Evolutionary conservation across 2,113 vertebrate species (phyloP).

Genomic region (Rousettus leschenaultii): DNA sequence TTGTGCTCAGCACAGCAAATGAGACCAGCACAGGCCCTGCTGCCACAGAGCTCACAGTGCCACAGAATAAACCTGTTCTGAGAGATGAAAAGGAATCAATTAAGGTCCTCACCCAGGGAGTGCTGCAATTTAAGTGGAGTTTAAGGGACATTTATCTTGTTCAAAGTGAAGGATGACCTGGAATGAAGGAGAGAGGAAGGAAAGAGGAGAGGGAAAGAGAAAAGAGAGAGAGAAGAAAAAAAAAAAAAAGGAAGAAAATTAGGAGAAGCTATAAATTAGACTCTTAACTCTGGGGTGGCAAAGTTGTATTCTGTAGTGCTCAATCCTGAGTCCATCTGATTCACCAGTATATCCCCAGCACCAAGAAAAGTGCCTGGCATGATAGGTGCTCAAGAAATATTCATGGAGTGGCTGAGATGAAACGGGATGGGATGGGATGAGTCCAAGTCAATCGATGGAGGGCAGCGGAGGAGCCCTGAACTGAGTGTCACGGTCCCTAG

Average conservation of each 20-base stretch:
- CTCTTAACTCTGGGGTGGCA: neutral
- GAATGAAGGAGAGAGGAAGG: neutral
- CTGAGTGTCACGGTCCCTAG: neutral
- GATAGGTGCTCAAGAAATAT: neutral
- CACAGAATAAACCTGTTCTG: neutral
- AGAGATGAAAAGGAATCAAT: slow-evolving; percentile 26
- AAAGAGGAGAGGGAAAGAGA: neutral
- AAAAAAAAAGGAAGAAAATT: neutral
- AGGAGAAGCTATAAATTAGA: neutral
- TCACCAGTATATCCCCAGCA: neutral
- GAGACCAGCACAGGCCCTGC: neutral
- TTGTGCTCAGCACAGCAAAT: neutral
- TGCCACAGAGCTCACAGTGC: neutral
- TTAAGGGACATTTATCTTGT: slow-evolving; percentile 27
- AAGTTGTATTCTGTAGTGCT: neutral
- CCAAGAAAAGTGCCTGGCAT: neutral
- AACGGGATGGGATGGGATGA: neutral
- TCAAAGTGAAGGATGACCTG: slow-evolving; percentile 20
- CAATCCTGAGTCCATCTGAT: neutral
- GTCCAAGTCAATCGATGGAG: neutral
- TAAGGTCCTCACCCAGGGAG: neutral
- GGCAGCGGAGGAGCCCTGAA: neutral
- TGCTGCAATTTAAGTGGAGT: neutral
- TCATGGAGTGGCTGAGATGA: neutral
- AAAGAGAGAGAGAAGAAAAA: neutral